phyloP scores from a whole-genome alignment of 2,888 invertebrate genomes.

The Zygogramma bicolorata region DNA sequence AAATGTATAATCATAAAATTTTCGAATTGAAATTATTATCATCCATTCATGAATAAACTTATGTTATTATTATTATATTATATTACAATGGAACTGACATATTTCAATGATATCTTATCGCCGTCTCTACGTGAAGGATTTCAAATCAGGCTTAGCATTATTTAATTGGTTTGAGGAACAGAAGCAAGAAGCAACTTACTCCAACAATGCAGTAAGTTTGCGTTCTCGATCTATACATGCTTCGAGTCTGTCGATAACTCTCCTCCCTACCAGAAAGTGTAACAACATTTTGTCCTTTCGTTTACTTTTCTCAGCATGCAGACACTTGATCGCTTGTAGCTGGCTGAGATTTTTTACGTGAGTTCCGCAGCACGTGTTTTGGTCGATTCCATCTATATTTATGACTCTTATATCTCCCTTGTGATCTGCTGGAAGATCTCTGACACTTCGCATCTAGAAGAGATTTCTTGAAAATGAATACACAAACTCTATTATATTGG shows the following conservation, averaged over 20 bases:
- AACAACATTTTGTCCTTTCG: slow-evolving; percentile 74
- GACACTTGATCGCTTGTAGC: slow-evolving; percentile 75
- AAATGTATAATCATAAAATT: no score
- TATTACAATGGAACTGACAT: no score
- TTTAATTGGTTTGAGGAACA: background rate
- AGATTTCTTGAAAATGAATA: no score
- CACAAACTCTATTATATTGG: no score
- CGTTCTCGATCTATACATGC: slow-evolving; percentile 76
- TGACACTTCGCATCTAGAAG: slow-evolving; percentile 71
- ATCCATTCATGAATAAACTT: no score
- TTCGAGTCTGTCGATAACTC: slow-evolving; percentile 75
- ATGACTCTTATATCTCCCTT: slow-evolving; percentile 82
- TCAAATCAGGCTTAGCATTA: no score
- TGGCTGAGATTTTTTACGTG: slow-evolving; percentile 83
- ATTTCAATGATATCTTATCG: no score
- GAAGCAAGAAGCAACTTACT: slow-evolving; percentile 69
- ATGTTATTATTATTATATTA: no score
- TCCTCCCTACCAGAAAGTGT: slow-evolving; percentile 79
- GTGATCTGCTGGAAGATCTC: slow-evolving; percentile 85
- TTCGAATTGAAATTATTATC: no score
- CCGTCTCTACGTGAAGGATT: no score
- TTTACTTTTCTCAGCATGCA: slow-evolving; percentile 80
- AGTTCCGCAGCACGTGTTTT: slow-evolving; percentile 90
- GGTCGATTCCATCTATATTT: slow-evolving; percentile 80
- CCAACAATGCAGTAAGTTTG: slow-evolving; percentile 76